Conservation (phyloP, 53 echinoderm and acorn worm species). For the Holothuria scabra region DNA sequence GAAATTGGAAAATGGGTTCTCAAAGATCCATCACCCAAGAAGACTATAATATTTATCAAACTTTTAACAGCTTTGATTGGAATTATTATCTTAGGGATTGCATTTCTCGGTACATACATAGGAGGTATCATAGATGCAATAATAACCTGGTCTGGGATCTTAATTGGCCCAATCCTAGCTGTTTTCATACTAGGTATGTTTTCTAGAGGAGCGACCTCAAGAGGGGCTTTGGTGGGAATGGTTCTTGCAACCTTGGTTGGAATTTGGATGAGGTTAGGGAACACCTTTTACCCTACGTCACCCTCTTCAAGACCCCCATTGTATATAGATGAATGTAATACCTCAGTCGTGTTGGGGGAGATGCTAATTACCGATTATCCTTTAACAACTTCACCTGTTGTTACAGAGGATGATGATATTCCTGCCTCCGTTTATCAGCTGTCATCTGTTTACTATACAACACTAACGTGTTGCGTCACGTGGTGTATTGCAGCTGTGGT, state of each 20-base stretch:
- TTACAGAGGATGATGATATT: background rate
- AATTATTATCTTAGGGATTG: background rate
- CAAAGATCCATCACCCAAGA: background rate
- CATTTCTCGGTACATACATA: slow-evolving; percentile 12
- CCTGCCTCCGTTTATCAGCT: slow-evolving; percentile 2
- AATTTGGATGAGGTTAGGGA: slow-evolving; percentile 20
- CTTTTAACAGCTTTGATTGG: background rate
- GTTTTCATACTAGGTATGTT: slow-evolving; percentile 9
- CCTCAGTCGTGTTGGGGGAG: background rate
- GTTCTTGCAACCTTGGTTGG: background rate
- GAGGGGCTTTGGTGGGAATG: background rate
- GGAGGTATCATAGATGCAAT: slow-evolving; percentile 6
- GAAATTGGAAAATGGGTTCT: background rate
- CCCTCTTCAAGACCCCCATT: background rate
- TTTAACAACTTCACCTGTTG: too few relatives aligned
- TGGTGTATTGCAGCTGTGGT: background rate
- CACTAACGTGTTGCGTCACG: background rate
- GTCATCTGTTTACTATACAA: background rate
- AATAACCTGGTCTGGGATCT: slow-evolving; percentile 21
- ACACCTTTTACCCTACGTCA: background rate
- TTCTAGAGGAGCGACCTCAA: background rate
- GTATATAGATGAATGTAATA: background rate
- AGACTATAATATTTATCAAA: background rate
- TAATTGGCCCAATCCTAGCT: background rate
- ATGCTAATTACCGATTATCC: too few relatives aligned